Percentiles rank a stretch among this genome's conserved stretches.
phyloP scores from a whole-genome alignment of 2,797 vertebrate genomes.

The Gallinago stenura region DNA sequence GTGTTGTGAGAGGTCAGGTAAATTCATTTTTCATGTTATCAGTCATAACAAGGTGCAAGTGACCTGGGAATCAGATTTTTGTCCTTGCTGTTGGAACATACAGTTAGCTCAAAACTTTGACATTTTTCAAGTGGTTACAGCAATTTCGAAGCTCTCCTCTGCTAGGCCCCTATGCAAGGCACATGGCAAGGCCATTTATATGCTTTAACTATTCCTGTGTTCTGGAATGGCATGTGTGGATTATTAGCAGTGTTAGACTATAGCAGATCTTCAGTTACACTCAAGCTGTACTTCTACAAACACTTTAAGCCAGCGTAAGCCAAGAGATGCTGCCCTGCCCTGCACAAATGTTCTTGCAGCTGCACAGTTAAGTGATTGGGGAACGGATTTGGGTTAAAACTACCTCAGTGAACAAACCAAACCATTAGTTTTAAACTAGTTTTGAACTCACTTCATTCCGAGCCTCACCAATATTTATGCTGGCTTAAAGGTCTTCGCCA shows the following conservation, averaged over 20 bases:
- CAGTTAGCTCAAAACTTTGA: background rate
- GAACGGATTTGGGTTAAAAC: conserved; percentile 2
- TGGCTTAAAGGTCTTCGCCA: background rate
- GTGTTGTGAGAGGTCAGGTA: background rate
- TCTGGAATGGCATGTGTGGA: conserved; percentile 64
- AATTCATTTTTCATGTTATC: background rate
- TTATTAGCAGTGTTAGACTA: conserved; percentile 35
- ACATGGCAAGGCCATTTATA: conserved; percentile 34
- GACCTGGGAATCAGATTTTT: background rate
- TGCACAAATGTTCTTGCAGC: conserved; percentile 62
- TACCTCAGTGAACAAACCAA: background rate
- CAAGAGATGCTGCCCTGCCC: conserved; percentile 55
- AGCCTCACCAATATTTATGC: background rate
- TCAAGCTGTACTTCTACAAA: conserved; percentile 35
- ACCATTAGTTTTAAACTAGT: background rate
- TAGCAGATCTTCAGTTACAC: conserved; percentile 57
- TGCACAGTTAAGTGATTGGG: conserved; percentile 10
- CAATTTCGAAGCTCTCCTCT: conserved; percentile 2
- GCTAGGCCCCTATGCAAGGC: background rate
- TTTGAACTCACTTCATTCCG: background rate
- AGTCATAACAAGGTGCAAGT: background rate
- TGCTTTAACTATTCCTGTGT: conserved; percentile 48
- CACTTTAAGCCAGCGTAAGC: conserved; percentile 49
- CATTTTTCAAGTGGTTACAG: background rate
- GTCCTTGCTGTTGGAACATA: background rate